These are phyloP conservation scores for Morus bassanus DNA, from an alignment of 2,797 vertebrate species.

Conservation along the genomic window DNA sequence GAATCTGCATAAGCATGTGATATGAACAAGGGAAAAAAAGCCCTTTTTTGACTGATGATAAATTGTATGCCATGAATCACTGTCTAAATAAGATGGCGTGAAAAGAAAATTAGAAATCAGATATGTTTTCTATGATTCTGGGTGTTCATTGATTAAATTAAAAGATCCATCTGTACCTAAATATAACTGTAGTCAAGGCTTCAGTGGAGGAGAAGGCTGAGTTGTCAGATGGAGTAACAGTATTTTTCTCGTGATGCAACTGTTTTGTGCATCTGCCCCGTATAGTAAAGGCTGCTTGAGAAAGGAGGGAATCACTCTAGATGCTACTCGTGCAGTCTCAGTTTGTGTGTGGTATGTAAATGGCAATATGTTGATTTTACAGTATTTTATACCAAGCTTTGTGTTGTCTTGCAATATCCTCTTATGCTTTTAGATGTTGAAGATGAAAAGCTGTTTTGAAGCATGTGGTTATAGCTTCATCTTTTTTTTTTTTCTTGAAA, in stretches of 20 bases:
- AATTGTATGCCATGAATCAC: not conserved
- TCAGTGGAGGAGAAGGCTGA: not conserved
- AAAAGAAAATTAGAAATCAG: not conserved
- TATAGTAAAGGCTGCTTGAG: not conserved
- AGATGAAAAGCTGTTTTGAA: conserved; percentile 9
- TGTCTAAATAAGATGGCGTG: not conserved
- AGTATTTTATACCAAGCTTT: not conserved
- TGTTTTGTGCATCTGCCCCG: not conserved
- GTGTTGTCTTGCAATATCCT: not conserved
- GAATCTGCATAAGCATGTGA: not conserved
- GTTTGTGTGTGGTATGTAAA: not conserved
- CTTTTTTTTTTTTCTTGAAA: not conserved
- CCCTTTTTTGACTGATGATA: not conserved
- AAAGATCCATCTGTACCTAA: not conserved
- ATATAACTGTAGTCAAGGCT: not conserved
- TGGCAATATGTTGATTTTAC: not conserved
- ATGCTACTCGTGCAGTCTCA: not conserved
- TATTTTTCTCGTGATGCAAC: not conserved
- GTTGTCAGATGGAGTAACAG: not conserved
- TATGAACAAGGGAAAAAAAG: not conserved
- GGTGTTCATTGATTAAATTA: not conserved
- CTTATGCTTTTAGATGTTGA: not conserved
- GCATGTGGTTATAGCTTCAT: not conserved
- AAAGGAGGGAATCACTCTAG: not conserved
- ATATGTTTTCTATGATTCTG: not conserved